Evolutionary conservation across 2,888 invertebrate species (phyloP).

Genomic region (Lasiommata megera): DNA sequence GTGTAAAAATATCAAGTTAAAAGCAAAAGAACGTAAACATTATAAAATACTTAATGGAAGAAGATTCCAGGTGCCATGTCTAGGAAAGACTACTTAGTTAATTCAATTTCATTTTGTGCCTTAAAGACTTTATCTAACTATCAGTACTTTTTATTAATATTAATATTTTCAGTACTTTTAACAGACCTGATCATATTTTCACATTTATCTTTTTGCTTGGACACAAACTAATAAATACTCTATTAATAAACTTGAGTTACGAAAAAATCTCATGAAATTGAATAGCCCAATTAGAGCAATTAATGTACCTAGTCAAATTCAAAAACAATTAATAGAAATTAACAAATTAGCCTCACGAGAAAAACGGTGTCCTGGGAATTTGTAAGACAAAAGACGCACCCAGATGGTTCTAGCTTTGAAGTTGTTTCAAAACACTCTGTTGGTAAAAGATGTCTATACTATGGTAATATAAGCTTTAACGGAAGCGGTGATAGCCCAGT

Average conservation of each 20-base stretch:
- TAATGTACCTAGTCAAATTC: constrained; percentile 5
- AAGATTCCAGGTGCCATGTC: too few relatives aligned
- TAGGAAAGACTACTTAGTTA: too few relatives aligned
- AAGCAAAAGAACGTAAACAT: too few relatives aligned
- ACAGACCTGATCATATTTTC: too few relatives aligned
- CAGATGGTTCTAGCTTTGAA: not conserved
- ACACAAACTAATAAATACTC: not conserved
- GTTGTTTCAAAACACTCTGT: not conserved
- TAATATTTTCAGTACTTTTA: too few relatives aligned
- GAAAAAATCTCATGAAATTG: constrained; percentile 9
- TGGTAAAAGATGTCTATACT: not conserved
- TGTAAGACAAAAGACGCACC: constrained; percentile 2
- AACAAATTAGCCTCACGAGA: constrained; percentile 10
- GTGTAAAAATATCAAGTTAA: too few relatives aligned
- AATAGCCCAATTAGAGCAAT: constrained; percentile 9
- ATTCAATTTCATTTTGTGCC: too few relatives aligned
- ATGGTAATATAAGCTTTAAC: too few relatives aligned
- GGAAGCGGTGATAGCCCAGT: too few relatives aligned
- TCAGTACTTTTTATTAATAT: too few relatives aligned
- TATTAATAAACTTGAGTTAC: not conserved
- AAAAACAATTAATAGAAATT: constrained; percentile 12
- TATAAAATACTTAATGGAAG: too few relatives aligned
- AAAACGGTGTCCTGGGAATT: constrained; percentile 5
- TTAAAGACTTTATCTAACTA: too few relatives aligned
- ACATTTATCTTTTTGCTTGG: not conserved